phyloP scores from a whole-genome alignment of 2,797 vertebrate genomes.

The Micromesistius poutassou region DNA sequence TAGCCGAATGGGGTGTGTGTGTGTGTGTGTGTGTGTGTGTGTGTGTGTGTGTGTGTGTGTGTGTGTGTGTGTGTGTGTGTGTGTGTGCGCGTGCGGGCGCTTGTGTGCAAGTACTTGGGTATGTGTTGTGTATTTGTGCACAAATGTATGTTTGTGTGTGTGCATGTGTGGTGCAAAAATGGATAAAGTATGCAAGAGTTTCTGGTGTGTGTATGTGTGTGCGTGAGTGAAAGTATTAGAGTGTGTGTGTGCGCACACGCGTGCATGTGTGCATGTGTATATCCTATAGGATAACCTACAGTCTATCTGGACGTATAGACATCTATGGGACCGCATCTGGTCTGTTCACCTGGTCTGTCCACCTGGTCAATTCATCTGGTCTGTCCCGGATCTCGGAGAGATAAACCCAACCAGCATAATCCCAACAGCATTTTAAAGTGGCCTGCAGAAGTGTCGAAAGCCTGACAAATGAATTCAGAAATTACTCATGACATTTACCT shows the following conservation, averaged over 20 bases:
- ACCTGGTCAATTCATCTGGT: neutral
- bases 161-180: neutral
- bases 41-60: neutral
- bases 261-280: neutral
- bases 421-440: neutral
- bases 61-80: slow-evolving; percentile 4
- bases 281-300: neutral
- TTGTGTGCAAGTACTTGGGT: neutral
- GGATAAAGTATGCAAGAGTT: no score
- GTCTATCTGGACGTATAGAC: neutral
- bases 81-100: neutral
- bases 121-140: neutral
- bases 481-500: neutral
- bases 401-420: neutral
- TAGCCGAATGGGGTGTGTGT: neutral
- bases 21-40: slow-evolving; percentile 2
- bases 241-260: no score
- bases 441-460: neutral
- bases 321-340: neutral
- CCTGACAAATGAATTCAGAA: neutral
- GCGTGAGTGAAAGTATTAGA: no score
- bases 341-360: neutral
- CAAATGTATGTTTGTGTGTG: neutral
- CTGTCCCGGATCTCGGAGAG: neutral
- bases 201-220: no score